phyloP scores from a whole-genome alignment of 2,113 vertebrate genomes.

The Philantomba maxwellii region DNA sequence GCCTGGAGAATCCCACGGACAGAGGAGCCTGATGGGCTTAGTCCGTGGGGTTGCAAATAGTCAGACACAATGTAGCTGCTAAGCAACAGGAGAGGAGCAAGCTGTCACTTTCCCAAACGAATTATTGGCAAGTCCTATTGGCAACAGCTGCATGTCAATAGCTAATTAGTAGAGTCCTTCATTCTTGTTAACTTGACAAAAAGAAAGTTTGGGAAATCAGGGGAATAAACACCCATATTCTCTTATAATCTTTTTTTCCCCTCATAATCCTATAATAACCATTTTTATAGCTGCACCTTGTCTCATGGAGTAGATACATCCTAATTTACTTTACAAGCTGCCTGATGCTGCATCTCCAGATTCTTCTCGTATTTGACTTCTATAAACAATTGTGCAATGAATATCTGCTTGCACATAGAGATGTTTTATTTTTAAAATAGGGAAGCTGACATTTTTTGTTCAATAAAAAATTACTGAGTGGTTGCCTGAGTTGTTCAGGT shows the following conservation, averaged over 20 bases:
- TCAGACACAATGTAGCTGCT: not conserved
- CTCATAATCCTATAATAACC: not conserved
- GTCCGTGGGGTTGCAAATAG: not conserved
- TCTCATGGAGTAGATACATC: not conserved
- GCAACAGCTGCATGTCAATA: not conserved
- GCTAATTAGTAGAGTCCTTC: not conserved
- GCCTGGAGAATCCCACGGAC: not conserved
- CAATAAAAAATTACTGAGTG: not conserved
- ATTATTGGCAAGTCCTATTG: not conserved
- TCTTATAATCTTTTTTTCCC: not conserved
- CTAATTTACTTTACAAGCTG: not conserved
- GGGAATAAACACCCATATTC: not conserved
- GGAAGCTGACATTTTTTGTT: not conserved
- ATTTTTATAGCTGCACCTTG: not conserved
- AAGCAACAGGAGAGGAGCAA: not conserved
- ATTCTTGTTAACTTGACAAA: not conserved
- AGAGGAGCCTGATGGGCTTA: not conserved
- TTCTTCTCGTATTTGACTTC: not conserved
- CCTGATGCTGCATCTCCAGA: not conserved
- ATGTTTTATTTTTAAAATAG: not conserved
- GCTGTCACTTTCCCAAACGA: not conserved
- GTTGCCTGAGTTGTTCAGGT: not conserved
- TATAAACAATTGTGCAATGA: not conserved
- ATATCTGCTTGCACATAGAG: not conserved
- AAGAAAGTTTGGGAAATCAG: not conserved